Conservation (phyloP, 2,797 vertebrate species). For the Chaetodon trifasciatus region DNA sequence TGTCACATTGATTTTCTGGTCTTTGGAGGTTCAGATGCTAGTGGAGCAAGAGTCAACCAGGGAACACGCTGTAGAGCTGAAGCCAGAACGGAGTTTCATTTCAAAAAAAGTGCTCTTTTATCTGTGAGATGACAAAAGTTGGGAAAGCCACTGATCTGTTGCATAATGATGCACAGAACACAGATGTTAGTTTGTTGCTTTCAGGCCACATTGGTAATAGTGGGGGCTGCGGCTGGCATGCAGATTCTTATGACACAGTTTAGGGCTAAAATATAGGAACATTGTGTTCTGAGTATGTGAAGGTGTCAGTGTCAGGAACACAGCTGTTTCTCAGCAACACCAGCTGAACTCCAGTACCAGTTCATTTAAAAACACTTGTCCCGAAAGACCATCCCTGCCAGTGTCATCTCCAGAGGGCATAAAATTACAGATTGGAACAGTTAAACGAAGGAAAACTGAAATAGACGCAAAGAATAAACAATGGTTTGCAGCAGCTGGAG, state of each 20-base stretch:
- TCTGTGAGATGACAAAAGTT: neutral
- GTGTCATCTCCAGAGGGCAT: neutral
- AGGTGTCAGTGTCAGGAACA: slow-evolving; percentile 6
- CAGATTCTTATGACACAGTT: slow-evolving; percentile 19
- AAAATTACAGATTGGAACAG: neutral
- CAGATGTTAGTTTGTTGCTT: slow-evolving; percentile 36
- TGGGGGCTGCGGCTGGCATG: slow-evolving; percentile 14
- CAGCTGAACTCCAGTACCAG: neutral
- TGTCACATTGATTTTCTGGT: neutral
- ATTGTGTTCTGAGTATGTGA: slow-evolving; percentile 15
- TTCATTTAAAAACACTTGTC: slow-evolving; percentile 11
- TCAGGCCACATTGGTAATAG: slow-evolving; percentile 12
- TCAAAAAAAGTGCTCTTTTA: neutral
- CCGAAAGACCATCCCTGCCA: neutral
- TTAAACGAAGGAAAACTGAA: slow-evolving; percentile 21
- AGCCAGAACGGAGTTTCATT: neutral
- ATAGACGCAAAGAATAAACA: slow-evolving; percentile 23
- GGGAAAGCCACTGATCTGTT: slow-evolving; percentile 10
- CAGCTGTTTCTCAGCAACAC: slow-evolving; percentile 23
- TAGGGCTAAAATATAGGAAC: slow-evolving; percentile 9
- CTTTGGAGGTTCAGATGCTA: neutral
- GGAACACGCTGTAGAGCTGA: neutral
- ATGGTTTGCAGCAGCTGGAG: slow-evolving; percentile 24
- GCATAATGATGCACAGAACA: slow-evolving; percentile 30
- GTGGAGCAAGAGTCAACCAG: neutral